These are phyloP conservation scores for Cotesia congregata DNA, from an alignment of 2,888 invertebrate species.

Conservation along the genomic window DNA sequence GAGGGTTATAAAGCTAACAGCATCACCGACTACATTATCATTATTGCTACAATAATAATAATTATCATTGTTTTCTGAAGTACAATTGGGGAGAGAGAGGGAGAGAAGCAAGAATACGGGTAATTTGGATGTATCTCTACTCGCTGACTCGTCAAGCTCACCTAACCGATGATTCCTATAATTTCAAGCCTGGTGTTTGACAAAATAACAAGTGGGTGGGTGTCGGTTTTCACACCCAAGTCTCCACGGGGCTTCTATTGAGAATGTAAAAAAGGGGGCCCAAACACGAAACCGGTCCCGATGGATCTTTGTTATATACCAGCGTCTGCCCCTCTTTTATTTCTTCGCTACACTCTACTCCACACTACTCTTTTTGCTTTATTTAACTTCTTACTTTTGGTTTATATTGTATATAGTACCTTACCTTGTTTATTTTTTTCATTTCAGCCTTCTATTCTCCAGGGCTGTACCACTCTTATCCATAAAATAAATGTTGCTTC, in stretches of 20 bases:
- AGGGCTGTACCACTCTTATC: too few relatives aligned
- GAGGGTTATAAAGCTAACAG: constrained; percentile 51
- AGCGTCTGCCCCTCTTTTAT: constrained; percentile 32
- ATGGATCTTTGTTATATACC: constrained; percentile 61
- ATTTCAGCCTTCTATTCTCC: too few relatives aligned
- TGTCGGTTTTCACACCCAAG: constrained; percentile 70
- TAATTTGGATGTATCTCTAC: constrained; percentile 2
- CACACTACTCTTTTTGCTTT: not conserved
- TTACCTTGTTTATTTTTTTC: too few relatives aligned
- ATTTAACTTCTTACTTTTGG: not conserved
- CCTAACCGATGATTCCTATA: constrained; percentile 60
- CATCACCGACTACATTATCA: constrained; percentile 40
- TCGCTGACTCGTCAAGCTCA: not conserved
- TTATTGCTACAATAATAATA: constrained; percentile 50
- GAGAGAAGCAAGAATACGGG: not conserved
- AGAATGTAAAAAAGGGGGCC: constrained; percentile 64
- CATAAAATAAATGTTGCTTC: too few relatives aligned
- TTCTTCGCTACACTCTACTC: constrained; percentile 1
- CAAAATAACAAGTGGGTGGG: constrained; percentile 70
- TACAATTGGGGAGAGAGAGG: not conserved
- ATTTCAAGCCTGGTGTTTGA: constrained; percentile 62
- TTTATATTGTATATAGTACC: too few relatives aligned
- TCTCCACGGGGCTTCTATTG: constrained; percentile 64
- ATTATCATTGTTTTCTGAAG: constrained; percentile 52
- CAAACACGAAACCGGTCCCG: constrained; percentile 68